Evolutionary conservation across 2,888 invertebrate genomes (phyloP).

Genomic region (Aphelenchoides bicaudatus): DNA sequence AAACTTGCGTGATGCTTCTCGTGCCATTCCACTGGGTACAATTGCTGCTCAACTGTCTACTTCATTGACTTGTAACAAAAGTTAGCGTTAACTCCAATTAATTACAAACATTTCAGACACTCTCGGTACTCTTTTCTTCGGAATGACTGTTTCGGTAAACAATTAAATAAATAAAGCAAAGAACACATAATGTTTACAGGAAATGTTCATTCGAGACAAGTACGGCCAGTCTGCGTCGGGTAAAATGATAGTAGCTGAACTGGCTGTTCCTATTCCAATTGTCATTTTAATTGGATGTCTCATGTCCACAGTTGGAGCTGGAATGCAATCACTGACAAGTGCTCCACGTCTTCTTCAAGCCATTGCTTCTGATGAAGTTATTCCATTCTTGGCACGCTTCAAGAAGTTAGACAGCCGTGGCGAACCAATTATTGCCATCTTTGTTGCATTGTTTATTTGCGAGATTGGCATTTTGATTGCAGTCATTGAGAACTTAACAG

Average conservation of each 20-base stretch:
- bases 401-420: conserved; percentile 86
- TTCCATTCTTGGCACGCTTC: conserved; percentile 89
- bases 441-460: conserved; percentile 73
- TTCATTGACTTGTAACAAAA: conserved; percentile 74
- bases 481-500: conserved; percentile 89
- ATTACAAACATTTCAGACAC: conserved; percentile 66
- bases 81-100: conserved; percentile 21
- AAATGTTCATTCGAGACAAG: conserved; percentile 97
- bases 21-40: conserved; percentile 94
- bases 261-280: conserved; percentile 80
- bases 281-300: conserved; percentile 95
- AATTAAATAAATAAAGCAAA: too few relatives aligned
- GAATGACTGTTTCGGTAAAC: conserved; percentile 88
- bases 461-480: conserved; percentile 76
- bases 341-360: conserved; percentile 73
- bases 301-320: conserved; percentile 93
- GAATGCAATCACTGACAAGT: conserved; percentile 86
- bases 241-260: conserved; percentile 56
- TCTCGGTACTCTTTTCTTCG: conserved; percentile 83
- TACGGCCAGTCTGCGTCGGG: conserved; percentile 59
- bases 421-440: conserved; percentile 88
- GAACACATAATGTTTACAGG: too few relatives aligned
- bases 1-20: conserved; percentile 94
- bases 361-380: conserved; percentile 87
- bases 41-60: conserved; percentile 93